Evolutionary conservation across 2,888 invertebrate genomes (phyloP).

Genomic region (Synanthedon myopaeformis): DNA sequence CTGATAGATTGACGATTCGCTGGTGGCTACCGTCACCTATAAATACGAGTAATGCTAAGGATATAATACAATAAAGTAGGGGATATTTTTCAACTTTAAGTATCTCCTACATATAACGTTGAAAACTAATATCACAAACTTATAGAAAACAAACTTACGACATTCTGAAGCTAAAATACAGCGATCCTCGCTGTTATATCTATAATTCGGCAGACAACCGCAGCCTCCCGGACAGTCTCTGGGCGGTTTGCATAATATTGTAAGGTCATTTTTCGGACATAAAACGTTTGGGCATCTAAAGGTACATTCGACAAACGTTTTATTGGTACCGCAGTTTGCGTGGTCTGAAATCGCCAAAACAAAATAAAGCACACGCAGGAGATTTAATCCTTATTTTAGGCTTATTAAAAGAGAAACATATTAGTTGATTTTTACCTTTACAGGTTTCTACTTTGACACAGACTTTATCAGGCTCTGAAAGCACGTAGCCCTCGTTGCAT

Average conservation of each 20-base stretch:
- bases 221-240: slow-evolving; percentile 8
- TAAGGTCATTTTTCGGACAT: slow-evolving; percentile 5
- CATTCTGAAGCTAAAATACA: slow-evolving; percentile 7
- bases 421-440: slow-evolving; percentile 1
- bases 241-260: slow-evolving; percentile 5
- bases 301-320: slow-evolving; percentile 6
- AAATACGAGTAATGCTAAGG: too few species aligned
- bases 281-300: slow-evolving; percentile 6
- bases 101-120: too few species aligned
- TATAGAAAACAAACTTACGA: slow-evolving; percentile 5
- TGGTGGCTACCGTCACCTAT: too few species aligned
- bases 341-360: slow-evolving; percentile 3
- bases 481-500: slow-evolving; percentile 7
- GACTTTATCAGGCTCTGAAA: slow-evolving; percentile 3
- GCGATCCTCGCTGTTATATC: slow-evolving; percentile 1
- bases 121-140: too few species aligned
- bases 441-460: slow-evolving; percentile 6
- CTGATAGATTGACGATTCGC: too few species aligned
- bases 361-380: not conserved
- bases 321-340: slow-evolving; percentile 5
- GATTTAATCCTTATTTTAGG: not conserved
- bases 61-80: too few species aligned
- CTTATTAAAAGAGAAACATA: not conserved
- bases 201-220: slow-evolving; percentile 7
- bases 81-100: too few species aligned